Evolutionary conservation across 2,888 invertebrate genomes (phyloP).

Genomic region (Nephrocerus scutellatus): DNA sequence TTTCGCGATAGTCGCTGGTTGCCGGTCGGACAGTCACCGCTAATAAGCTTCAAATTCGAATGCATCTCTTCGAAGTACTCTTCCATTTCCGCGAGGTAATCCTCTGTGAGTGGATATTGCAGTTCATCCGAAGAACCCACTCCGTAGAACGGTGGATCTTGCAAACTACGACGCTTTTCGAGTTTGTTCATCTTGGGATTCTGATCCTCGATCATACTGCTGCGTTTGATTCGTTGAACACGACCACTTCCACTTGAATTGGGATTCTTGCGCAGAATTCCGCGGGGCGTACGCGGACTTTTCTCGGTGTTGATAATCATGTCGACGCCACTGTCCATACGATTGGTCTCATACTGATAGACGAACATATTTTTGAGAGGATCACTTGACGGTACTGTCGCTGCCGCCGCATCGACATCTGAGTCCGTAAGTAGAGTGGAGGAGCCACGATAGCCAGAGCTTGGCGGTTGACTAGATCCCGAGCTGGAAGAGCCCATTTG

Average conservation of each 20-base stretch:
- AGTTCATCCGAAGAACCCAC: constrained; percentile 39
- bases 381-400: constrained; percentile 30
- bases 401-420: constrained; percentile 36
- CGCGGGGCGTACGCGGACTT: constrained; percentile 55
- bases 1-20: constrained; percentile 42
- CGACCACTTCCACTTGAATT: constrained; percentile 35
- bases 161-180: constrained; percentile 66
- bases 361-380: constrained; percentile 60
- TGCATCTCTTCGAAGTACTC: constrained; percentile 44
- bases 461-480: constrained; percentile 66
- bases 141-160: constrained; percentile 60
- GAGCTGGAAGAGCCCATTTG: constrained; percentile 33
- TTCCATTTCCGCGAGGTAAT: constrained; percentile 26
- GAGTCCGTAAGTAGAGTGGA: constrained; percentile 76
- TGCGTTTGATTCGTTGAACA: constrained; percentile 55
- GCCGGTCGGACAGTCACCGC: constrained; percentile 29
- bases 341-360: constrained; percentile 71
- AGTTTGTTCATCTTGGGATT: constrained; percentile 47
- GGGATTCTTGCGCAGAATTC: constrained; percentile 37
- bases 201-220: constrained; percentile 69
- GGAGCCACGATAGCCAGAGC: constrained; percentile 79
- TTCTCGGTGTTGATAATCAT: constrained; percentile 33
- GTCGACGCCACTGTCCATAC: constrained; percentile 53
- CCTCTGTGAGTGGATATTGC: constrained; percentile 23
- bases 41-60: constrained; percentile 19